phyloP scores from a whole-genome alignment of 2,113 vertebrate species.

The Plecotus auritus region DNA sequence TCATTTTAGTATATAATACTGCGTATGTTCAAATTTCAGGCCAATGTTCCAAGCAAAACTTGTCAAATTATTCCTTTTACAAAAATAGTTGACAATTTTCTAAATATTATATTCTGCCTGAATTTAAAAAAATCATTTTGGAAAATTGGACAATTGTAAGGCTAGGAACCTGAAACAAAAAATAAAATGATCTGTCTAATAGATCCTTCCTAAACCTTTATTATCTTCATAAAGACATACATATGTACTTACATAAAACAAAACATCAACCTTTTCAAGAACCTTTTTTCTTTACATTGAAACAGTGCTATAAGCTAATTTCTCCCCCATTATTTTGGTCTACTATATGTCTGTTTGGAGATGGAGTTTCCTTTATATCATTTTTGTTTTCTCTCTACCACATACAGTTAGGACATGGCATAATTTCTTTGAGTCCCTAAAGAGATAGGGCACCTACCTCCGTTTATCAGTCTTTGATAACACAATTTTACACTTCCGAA shows the following conservation, averaged over 20 bases:
- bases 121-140: background rate
- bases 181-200: background rate
- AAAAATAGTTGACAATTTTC: background rate
- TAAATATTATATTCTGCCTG: background rate
- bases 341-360: background rate
- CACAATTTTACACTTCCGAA: background rate
- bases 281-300: background rate
- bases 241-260: background rate
- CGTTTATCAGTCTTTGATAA: background rate
- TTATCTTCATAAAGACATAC: background rate
- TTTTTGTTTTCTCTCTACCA: background rate
- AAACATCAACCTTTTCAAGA: background rate
- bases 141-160: background rate
- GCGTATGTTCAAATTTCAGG: background rate
- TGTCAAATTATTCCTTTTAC: background rate
- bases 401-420: background rate
- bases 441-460: background rate
- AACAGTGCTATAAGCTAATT: background rate
- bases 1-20: background rate
- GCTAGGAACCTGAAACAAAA: background rate
- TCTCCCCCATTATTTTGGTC: conserved; percentile 4
- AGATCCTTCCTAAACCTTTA: background rate
- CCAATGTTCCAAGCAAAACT: conserved; percentile 4
- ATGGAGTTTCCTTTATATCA: background rate
- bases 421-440: background rate